Evolutionary conservation across 1,140 invertebrate species (phyloP), one percentile per base, ranked within the genome.

Genomic region (Oreohelix idahoensis): DNA sequence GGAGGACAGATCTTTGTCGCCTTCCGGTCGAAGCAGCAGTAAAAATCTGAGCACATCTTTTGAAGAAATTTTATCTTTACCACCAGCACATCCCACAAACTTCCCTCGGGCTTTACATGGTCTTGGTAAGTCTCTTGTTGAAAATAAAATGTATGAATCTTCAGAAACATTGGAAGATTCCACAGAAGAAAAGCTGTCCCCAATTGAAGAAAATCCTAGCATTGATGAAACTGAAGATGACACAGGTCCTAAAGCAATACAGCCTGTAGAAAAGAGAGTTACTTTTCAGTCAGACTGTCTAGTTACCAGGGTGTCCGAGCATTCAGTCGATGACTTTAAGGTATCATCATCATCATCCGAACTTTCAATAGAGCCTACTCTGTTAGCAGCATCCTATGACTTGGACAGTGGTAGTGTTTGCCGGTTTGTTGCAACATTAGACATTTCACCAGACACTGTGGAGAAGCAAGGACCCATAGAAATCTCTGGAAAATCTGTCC

Each of bases 371-470:
- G 92, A 92, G 77, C 92, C 92, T 39, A 92, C 91, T 53, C 78
- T 92, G 13, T 80, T 92, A 49, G 91, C 92, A 49, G 92, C 92
- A 38, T 92, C 92, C 8, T 92, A 92, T 87, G 92, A 92, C 45
- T 83, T 92, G 17, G 92, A 92, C 75, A 90, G 89, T 70, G 92
- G 92, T 63, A 84, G 86, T 74, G 90, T 92, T 49, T 92, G 90
- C 38, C 88, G 88, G 84, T 90, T 92, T 8, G 91, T 92, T 0
- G 86, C 90, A 17, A 86, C 89, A 15, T 92, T 89, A 85, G 92
- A 92, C 84, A 86, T 92, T 49, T 92, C 91, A 36, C 91, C 91
- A 76, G 91, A 92, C 82, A 88, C 88, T 58, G 90, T 92, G 4
- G 91, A 92, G 83, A 91, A 90, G 79, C 89, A 89, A 49, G 84